These are phyloP conservation scores for Ceramica pisi DNA, from an alignment of 2,888 invertebrate species.

Conservation along the genomic window DNA sequence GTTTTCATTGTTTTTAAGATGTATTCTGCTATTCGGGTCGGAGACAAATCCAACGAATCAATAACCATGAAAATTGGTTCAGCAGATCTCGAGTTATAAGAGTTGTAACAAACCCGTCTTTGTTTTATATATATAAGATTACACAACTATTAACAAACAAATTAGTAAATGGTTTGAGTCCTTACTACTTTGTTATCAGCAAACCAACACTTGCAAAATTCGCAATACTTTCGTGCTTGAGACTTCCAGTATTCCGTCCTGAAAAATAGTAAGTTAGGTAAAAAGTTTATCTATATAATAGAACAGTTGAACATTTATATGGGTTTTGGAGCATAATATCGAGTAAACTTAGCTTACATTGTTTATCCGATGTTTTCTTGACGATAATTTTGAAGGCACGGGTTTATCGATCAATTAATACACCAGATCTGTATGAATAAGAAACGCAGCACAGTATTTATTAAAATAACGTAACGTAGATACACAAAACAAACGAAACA, in stretches of 20 bases:
- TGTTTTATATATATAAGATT: no score
- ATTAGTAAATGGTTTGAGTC: slow-evolving; percentile 46
- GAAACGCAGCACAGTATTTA: neutral
- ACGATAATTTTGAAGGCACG: neutral
- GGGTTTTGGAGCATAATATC: neutral
- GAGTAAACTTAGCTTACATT: slow-evolving; percentile 10
- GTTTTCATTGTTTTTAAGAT: no score
- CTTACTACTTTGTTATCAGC: slow-evolving; percentile 98
- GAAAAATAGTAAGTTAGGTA: slow-evolving; percentile 68
- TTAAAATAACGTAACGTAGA: neutral
- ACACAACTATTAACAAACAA: neutral
- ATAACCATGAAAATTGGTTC: no score
- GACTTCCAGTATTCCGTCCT: slow-evolving; percentile 99
- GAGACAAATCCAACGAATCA: no score
- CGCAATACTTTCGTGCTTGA: slow-evolving; percentile 98
- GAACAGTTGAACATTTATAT: no score
- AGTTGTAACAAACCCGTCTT: no score
- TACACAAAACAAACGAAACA: slow-evolving; percentile 6
- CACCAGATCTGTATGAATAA: neutral
- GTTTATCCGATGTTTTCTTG: neutral
- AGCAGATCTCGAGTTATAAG: no score
- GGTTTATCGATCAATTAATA: neutral
- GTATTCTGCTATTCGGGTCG: no score
- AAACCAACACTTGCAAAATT: slow-evolving; percentile 99
- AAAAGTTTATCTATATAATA: neutral